phyloP scores from a whole-genome alignment of 92 coral and sea anemone genomes.

The Epizoanthus fatuus region DNA sequence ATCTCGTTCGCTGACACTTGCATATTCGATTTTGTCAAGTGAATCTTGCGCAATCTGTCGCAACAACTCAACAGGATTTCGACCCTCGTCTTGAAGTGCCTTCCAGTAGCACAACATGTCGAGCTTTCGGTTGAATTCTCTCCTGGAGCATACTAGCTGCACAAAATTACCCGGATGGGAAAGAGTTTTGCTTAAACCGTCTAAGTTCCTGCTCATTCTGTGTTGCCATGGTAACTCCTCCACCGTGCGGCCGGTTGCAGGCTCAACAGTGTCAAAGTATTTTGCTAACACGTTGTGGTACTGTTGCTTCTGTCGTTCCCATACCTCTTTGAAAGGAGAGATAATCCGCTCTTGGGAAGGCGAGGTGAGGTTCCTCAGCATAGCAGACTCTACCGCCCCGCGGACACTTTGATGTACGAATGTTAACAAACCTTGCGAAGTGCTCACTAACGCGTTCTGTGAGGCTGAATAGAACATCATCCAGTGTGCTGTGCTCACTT shows the following conservation, averaged over 20 bases:
- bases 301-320: slow-evolving; percentile 98
- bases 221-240: slow-evolving; percentile 99
- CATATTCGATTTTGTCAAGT: slow-evolving; percentile 59
- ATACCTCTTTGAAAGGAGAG: slow-evolving; percentile 84
- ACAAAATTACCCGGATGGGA: slow-evolving; percentile 80
- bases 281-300: slow-evolving; percentile 91
- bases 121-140: slow-evolving; percentile 52
- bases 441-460: slow-evolving; percentile 76
- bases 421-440: slow-evolving; percentile 82
- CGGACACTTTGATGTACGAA: slow-evolving; percentile 86
- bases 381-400: slow-evolving; percentile 81
- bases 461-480: slow-evolving; percentile 80
- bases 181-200: slow-evolving; percentile 66
- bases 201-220: slow-evolving; percentile 78
- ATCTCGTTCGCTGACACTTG: neutral
- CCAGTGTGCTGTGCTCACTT: slow-evolving; percentile 92
- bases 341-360: slow-evolving; percentile 94
- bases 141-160: slow-evolving; percentile 54
- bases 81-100: slow-evolving; percentile 55
- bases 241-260: slow-evolving; percentile 72
- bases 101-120: slow-evolving; percentile 90
- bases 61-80: slow-evolving; percentile 67
- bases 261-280: slow-evolving; percentile 72
- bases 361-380: slow-evolving; percentile 93
- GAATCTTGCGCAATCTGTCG: slow-evolving; percentile 69